Base-by-base conservation (phyloP, 1,140 invertebrate genomes). In the Trichogramma pretiosum region DNA sequence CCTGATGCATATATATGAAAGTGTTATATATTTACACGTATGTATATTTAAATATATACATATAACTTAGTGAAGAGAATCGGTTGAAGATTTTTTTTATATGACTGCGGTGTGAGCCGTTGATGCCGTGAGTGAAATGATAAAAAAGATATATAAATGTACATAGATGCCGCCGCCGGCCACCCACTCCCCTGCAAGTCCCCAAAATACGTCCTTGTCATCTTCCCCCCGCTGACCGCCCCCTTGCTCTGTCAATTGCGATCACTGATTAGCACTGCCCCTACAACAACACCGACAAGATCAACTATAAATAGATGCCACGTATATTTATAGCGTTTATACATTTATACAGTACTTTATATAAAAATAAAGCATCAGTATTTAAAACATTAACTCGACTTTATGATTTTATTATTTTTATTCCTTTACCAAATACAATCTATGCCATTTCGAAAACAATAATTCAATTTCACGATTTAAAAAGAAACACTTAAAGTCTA, bases 261-360 rank as follows among this genome's bases (percentile, higher is more conserved):
- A 67, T 72, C 67, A 70, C 68, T n/a, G 67, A 70, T 64, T 72
- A 70, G 68, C 69, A 72, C n/a, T n/a, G n/a, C 65, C 66, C 63
- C 60, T 64, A 65, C 65, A 70, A 63, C 67, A 70, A 65, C 65
- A 70, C 64, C 67, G 70, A 65, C 65, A n/a, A n/a, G n/a, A n/a
- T n/a, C n/a, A n/a, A n/a, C n/a, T n/a, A 67, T 70, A 72, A 66
- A 69, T 70, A 70, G 68, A 70, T 70, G 70, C 68, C 68, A 71
- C 68, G 63, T 71, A 71, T n/a, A n/a, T 70, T 71, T 70, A 70
- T 72, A 71, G 67, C 65, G 67, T 70, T 72, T 71, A 70, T 71
- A 72, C 68, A 71, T 72, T 72, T 72, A 71, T 72, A 72, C 65
- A 71, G 71, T 70, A 71, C 67, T 71, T 70, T 71, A 71, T 71